Percentiles rank a stretch among this genome's conserved stretches.
These are phyloP conservation scores for Malurus elegans DNA, from an alignment of 2,113 vertebrate species.

Conservation along the genomic window DNA sequence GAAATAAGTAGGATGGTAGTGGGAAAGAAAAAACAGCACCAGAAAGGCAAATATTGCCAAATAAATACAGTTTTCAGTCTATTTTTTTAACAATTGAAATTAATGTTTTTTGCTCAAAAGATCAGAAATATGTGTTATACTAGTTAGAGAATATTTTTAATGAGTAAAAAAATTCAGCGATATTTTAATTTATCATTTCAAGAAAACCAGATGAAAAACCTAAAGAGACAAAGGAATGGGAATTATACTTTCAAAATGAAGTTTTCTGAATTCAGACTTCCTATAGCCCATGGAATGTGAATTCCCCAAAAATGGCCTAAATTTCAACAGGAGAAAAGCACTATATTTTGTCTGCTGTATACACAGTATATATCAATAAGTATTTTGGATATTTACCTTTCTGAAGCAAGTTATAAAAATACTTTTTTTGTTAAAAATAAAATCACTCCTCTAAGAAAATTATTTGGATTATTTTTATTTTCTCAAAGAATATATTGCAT, in stretches of 20 bases:
- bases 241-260: not conserved
- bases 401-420: not conserved
- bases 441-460: not conserved
- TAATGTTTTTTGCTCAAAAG: not conserved
- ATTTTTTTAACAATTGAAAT: not conserved
- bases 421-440: not conserved
- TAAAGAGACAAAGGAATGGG: not conserved
- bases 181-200: not conserved
- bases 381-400: not conserved
- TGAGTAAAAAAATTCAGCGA: not conserved
- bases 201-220: not conserved
- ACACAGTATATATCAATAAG: accelerated
- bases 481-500: not conserved
- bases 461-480: not conserved
- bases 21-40: not conserved
- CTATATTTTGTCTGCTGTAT: not conserved
- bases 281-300: not conserved
- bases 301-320: not conserved
- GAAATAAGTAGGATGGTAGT: not conserved
- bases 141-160: not conserved
- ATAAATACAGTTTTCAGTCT: not conserved
- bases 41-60: not conserved
- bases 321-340: not conserved
- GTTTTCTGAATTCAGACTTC: not conserved
- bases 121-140: not conserved